A percentile compares a stretch with the other conserved stretches of the same genome.
Evolutionary conservation across 2,797 vertebrate genomes (phyloP).

Genomic region (Pelodytes ibericus): DNA sequence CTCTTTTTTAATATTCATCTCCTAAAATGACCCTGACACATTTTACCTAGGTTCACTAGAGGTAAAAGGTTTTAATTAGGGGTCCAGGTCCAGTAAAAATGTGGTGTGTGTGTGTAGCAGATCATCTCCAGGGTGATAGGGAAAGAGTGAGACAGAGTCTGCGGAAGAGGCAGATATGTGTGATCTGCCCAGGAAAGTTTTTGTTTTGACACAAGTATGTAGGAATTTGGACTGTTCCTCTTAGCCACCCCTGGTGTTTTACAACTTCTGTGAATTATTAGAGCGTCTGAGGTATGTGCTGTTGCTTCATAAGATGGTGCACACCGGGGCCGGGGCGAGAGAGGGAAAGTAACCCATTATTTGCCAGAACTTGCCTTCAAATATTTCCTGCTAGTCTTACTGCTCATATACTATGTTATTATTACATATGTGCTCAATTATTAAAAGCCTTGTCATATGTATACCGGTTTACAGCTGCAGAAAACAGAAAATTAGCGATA

Average conservation of each 20-base stretch:
- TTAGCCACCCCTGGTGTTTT: conserved; percentile 54
- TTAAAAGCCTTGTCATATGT: too few relatives aligned
- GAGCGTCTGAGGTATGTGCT: conserved; percentile 31
- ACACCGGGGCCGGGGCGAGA: conserved; percentile 40
- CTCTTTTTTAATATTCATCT: conserved; percentile 1
- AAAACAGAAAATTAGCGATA: too few relatives aligned
- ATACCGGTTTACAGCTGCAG: too few relatives aligned
- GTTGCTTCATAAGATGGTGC: conserved; percentile 24
- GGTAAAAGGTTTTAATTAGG: conserved; percentile 50
- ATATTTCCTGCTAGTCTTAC: too few relatives aligned
- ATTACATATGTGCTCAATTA: too few relatives aligned
- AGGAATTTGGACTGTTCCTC: conserved; percentile 53
- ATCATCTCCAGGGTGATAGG: conserved; percentile 30
- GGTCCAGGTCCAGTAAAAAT: conserved; percentile 51
- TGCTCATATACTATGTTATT: too few relatives aligned
- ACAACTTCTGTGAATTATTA: conserved; percentile 51
- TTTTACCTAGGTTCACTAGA: conserved; percentile 45
- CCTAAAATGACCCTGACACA: conserved; percentile 27
- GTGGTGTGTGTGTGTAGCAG: conserved; percentile 25
- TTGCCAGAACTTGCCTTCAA: too few relatives aligned
- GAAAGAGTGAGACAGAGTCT: conserved; percentile 24
- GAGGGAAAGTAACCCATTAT: conserved; percentile 39
- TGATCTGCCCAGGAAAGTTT: conserved; percentile 48
- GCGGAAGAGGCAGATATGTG: conserved; percentile 18
- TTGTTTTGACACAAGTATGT: conserved; percentile 51